Evolutionary conservation across 2,797 vertebrate genomes (phyloP).

Genomic region (Tarsius wallacei): DNA sequence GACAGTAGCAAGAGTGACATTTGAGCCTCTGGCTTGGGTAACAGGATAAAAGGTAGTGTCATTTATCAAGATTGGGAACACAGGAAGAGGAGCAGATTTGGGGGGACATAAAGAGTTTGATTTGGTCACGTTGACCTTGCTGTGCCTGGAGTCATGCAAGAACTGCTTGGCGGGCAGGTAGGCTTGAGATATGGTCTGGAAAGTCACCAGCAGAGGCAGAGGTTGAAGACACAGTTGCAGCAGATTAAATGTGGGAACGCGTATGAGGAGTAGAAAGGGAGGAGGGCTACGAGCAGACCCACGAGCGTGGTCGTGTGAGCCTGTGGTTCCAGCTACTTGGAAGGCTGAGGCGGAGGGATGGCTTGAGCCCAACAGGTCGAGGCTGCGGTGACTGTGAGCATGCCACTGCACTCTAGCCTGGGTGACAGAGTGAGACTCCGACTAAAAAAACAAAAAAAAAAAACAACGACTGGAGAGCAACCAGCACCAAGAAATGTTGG

Average conservation of each 20-base stretch:
- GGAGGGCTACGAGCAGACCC: background rate
- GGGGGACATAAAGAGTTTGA: background rate
- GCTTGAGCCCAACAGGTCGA: too few relatives aligned
- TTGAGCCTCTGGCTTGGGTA: constrained; percentile 1
- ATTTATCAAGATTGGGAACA: constrained; percentile 4
- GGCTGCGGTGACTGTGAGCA: too few relatives aligned
- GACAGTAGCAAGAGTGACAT: background rate
- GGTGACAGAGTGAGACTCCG: too few relatives aligned
- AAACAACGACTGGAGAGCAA: background rate
- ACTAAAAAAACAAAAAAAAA: background rate
- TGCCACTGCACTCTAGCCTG: too few relatives aligned
- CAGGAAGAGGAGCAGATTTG: background rate
- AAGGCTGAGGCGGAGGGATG: too few relatives aligned
- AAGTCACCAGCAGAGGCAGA: background rate
- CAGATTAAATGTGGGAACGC: background rate
- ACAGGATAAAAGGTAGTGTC: constrained; percentile 15
- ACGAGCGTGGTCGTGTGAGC: too few relatives aligned
- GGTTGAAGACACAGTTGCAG: background rate
- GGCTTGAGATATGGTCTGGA: background rate
- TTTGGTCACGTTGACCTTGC: background rate
- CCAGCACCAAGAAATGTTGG: background rate
- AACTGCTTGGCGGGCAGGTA: background rate
- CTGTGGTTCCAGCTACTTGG: too few relatives aligned
- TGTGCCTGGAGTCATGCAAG: background rate
- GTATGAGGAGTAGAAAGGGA: background rate